phyloP scores from a whole-genome alignment of 1,140 invertebrate species.

The Psix sp. region DNA sequence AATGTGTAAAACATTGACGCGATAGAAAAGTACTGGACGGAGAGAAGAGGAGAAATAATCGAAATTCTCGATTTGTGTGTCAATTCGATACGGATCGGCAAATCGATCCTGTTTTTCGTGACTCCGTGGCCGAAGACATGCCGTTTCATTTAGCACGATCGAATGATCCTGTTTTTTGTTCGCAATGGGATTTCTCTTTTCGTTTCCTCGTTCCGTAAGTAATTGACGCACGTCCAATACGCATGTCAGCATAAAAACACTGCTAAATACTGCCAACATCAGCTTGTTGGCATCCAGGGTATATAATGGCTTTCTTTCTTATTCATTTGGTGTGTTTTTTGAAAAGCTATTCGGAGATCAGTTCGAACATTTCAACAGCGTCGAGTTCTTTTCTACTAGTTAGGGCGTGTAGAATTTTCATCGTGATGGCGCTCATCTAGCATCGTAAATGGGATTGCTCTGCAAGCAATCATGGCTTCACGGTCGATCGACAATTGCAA shows the following conservation, averaged over 20 bases:
- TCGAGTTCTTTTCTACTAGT: no score
- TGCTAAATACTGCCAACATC: slow-evolving; percentile 39
- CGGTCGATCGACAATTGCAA: slow-evolving; percentile 54
- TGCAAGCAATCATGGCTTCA: slow-evolving; percentile 41
- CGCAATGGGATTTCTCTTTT: slow-evolving; percentile 68
- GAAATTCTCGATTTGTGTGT: slow-evolving; percentile 54
- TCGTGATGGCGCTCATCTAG: slow-evolving; percentile 12
- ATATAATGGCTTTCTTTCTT: no score
- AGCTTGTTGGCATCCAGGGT: no score
- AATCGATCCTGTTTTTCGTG: slow-evolving; percentile 57
- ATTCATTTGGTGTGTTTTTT: no score
- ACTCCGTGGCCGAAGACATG: slow-evolving; percentile 46
- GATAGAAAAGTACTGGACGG: slow-evolving; percentile 16
- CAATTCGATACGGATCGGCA: slow-evolving; percentile 50
- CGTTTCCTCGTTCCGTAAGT: slow-evolving; percentile 61
- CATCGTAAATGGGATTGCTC: slow-evolving; percentile 40
- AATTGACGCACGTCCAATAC: slow-evolving; percentile 65
- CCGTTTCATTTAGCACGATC: slow-evolving; percentile 63
- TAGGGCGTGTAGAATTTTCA: no score
- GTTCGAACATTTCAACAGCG: no score
- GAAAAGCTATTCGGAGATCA: no score
- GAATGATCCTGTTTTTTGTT: slow-evolving; percentile 68
- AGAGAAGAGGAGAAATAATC: slow-evolving; percentile 26
- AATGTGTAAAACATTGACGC: slow-evolving; percentile 1
- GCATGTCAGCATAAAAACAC: slow-evolving; percentile 43